Conservation (phyloP, 2,113 vertebrate species). For the Triplophysa tibetana region DNA sequence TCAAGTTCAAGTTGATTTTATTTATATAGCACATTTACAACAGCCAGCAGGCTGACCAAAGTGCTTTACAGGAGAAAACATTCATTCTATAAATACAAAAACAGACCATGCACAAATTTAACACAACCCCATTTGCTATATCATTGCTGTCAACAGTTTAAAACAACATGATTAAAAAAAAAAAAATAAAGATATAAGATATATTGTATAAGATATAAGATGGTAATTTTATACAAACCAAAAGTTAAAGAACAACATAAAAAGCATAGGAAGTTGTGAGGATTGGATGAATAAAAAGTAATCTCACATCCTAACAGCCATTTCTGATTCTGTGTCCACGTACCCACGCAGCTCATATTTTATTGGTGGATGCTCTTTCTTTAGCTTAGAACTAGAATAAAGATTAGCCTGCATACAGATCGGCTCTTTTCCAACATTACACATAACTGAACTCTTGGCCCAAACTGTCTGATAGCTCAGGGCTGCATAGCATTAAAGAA, state of each 20-base stretch:
- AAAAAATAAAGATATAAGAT: too few relatives aligned
- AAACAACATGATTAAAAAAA: too few relatives aligned
- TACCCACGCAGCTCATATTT: neutral
- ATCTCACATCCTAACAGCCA: neutral
- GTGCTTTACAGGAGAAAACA: too few relatives aligned
- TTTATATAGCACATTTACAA: too few relatives aligned
- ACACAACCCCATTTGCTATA: too few relatives aligned
- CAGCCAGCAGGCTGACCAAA: too few relatives aligned
- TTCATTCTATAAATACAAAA: too few relatives aligned
- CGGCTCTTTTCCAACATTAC: neutral
- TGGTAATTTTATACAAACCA: neutral
- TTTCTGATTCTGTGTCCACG: neutral
- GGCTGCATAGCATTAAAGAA: neutral
- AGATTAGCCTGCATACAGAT: neutral
- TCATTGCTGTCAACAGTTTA: too few relatives aligned
- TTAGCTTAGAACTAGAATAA: conserved; percentile 2
- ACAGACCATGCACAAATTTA: too few relatives aligned
- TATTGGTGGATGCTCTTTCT: neutral
- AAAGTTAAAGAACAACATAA: neutral
- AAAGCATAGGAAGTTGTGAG: neutral
- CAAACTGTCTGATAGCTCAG: conserved; percentile 10
- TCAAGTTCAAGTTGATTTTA: too few relatives aligned
- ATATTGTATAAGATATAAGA: neutral
- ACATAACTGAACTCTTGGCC: neutral
- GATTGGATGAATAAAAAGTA: neutral